Evolutionary conservation across 2,797 vertebrate species (phyloP).

Genomic region (Semaprochilodus insignis): DNA sequence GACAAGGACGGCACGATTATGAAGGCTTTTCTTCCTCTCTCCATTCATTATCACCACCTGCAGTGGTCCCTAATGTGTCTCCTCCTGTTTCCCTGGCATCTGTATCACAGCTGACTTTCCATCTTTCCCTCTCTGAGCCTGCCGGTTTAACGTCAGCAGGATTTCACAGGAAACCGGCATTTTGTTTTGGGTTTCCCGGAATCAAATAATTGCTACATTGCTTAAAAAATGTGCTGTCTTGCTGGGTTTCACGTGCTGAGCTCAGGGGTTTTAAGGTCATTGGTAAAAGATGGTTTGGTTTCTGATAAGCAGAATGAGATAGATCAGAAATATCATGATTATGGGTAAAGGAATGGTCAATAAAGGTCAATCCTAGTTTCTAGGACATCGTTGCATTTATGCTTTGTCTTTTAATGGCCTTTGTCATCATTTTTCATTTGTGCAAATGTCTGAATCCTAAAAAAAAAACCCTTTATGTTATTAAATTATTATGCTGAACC

Average conservation of each 20-base stretch:
- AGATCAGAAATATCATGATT: not conserved
- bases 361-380: not conserved
- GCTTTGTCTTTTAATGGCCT: too few species aligned
- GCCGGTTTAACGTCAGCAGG: not conserved
- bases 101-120: not conserved
- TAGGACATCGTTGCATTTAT: too few species aligned
- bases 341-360: not conserved
- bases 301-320: not conserved
- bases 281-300: not conserved
- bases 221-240: not conserved
- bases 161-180: not conserved
- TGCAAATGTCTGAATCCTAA: too few species aligned
- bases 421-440: too few species aligned
- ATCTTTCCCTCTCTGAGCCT: not conserved
- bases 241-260: not conserved
- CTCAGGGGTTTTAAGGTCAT: not conserved
- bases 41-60: not conserved
- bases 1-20: slow-evolving; percentile 19
- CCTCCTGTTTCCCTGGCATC: not conserved
- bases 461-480: too few species aligned
- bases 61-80: not conserved
- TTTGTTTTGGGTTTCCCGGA: not conserved
- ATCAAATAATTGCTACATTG: not conserved
- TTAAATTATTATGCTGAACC: too few species aligned
- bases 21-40: slow-evolving; percentile 3